Conservation (phyloP, 2,113 vertebrate genomes). For the Martes martes region DNA sequence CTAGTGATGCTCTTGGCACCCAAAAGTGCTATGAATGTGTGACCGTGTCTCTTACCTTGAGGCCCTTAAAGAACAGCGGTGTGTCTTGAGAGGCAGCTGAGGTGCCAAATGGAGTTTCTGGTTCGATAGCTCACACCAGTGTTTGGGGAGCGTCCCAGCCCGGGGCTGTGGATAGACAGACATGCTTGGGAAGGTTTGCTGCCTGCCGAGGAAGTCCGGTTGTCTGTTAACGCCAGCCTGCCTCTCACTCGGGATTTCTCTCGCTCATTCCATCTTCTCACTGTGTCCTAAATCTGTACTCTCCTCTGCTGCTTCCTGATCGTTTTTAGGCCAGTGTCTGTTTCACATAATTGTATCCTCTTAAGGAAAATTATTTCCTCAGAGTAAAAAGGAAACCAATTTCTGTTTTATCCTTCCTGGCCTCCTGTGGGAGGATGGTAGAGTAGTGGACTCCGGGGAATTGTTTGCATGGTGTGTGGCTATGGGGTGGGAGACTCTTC, state of each 20-base stretch:
- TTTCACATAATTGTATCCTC: background rate
- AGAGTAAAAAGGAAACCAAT: background rate
- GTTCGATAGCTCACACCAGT: background rate
- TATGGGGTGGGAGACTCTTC: background rate
- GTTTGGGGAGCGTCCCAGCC: background rate
- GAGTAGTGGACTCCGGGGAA: background rate
- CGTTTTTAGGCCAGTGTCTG: background rate
- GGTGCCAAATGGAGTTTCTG: background rate
- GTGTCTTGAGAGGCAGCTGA: background rate
- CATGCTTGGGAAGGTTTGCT: background rate
- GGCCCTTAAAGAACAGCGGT: background rate
- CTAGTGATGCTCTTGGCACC: background rate
- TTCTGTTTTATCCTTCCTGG: background rate
- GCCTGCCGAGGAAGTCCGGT: background rate
- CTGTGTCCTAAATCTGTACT: background rate
- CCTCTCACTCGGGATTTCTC: background rate
- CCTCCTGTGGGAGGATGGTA: background rate
- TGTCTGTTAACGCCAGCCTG: too few relatives aligned
- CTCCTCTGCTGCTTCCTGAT: background rate
- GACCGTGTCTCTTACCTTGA: slow-evolving; percentile 16
- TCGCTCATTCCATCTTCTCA: background rate
- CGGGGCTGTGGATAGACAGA: background rate
- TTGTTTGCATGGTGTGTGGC: background rate
- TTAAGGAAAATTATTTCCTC: background rate
- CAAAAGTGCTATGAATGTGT: background rate